A percentile compares a stretch with the other conserved stretches of the same genome.
Conservation (phyloP, 2,797 vertebrate species). For the Molossus molossus region DNA sequence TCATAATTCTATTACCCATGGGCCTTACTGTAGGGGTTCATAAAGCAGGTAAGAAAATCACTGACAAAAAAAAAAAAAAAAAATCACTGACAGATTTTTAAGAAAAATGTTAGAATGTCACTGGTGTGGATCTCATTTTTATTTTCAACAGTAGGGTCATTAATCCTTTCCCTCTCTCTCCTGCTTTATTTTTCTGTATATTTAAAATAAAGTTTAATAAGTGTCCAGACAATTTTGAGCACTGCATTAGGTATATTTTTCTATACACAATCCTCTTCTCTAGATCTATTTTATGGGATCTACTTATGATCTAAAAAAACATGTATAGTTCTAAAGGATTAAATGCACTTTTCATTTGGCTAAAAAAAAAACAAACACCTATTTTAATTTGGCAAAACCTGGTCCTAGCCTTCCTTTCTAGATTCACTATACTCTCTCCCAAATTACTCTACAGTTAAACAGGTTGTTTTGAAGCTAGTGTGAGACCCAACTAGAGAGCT, state of each 20-base stretch:
- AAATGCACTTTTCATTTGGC: not conserved
- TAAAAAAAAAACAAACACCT: not conserved
- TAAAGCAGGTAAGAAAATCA: not conserved
- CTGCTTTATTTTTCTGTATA: not conserved
- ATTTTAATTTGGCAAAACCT: not conserved
- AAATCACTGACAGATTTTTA: not conserved
- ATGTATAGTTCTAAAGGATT: not conserved
- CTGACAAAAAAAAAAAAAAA: not conserved
- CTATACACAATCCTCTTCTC: not conserved
- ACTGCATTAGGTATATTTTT: not conserved
- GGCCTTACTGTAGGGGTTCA: not conserved
- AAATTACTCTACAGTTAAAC: not conserved
- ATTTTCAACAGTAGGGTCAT: not conserved
- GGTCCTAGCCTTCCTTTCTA: not conserved
- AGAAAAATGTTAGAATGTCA: slow-evolving; percentile 35
- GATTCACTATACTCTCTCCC: not conserved
- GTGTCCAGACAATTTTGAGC: not conserved
- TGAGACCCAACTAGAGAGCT: not conserved
- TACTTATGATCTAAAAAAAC: not conserved
- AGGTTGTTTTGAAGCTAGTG: not conserved
- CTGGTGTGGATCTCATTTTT: slow-evolving; percentile 7
- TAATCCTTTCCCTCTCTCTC: not conserved
- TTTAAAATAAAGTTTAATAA: not conserved
- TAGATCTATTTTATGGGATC: not conserved
- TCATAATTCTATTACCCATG: not conserved